Evolutionary conservation across 1,140 invertebrate genomes (phyloP).

Genomic region (Magallana angulata): DNA sequence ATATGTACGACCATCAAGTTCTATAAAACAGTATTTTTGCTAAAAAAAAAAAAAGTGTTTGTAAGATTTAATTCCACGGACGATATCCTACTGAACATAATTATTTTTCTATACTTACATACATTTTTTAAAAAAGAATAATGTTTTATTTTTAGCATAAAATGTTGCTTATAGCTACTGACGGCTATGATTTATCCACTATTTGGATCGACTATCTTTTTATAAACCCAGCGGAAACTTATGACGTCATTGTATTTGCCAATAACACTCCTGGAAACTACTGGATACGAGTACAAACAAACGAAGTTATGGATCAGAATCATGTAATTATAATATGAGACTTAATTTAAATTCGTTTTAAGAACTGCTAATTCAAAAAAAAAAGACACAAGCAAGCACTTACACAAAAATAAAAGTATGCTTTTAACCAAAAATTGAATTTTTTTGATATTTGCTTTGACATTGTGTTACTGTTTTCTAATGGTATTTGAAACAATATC

Average conservation of each 20-base stretch:
- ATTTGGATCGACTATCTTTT: not conserved
- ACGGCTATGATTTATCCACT: not conserved
- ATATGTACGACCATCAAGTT: too few species aligned
- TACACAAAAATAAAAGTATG: not conserved
- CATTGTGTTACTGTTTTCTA: not conserved
- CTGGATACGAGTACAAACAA: not conserved
- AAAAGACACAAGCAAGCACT: not conserved
- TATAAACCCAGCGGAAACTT: not conserved
- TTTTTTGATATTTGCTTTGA: not conserved
- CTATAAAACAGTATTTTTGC: too few species aligned
- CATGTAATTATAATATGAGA: not conserved
- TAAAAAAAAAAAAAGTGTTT: too few species aligned
- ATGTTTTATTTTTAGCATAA: not conserved
- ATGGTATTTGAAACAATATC: not conserved
- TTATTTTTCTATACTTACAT: not conserved
- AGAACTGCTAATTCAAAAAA: not conserved
- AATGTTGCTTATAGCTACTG: not conserved
- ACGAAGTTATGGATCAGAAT: not conserved
- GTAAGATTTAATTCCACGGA: too few species aligned
- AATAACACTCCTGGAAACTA: constrained; percentile 5
- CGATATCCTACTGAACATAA: too few species aligned
- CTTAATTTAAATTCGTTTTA: not conserved
- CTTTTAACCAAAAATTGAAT: not conserved
- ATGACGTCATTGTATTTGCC: not conserved
- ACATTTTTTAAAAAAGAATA: not conserved